Percentiles rank a stretch among this genome's conserved stretches.
Conservation (phyloP, 2,797 vertebrate species). For the Pseudotriccus pelzelni region DNA sequence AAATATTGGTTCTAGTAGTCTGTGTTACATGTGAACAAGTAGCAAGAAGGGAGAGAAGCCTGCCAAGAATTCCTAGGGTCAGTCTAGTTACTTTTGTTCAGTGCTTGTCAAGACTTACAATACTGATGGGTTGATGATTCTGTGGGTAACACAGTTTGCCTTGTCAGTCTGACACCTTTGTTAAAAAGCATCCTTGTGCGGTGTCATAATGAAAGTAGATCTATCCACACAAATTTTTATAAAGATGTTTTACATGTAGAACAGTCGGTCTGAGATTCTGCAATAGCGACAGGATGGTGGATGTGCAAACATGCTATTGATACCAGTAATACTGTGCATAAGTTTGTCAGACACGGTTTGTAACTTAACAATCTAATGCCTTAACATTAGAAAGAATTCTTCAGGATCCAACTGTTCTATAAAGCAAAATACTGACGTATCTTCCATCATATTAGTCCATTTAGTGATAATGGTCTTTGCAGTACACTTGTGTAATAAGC, state of each 20-base stretch:
- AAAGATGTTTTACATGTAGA: neutral
- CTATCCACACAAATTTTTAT: neutral
- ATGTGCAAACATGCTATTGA: neutral
- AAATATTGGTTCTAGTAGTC: neutral
- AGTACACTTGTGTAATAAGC: neutral
- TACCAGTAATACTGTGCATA: neutral
- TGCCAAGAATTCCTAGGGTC: neutral
- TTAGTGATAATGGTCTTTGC: neutral
- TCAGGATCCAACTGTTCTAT: neutral
- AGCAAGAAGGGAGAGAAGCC: neutral
- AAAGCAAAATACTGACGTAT: neutral
- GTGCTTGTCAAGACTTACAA: neutral
- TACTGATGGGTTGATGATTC: neutral
- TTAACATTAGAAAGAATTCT: neutral
- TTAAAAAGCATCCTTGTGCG: neutral
- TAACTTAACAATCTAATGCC: neutral
- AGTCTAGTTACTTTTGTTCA: neutral
- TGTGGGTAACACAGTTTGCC: neutral
- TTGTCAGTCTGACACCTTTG: neutral
- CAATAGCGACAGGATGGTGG: neutral
- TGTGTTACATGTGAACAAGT: neutral
- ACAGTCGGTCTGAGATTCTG: neutral
- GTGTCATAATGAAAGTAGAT: neutral
- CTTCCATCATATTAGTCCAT: neutral
- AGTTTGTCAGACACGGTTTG: neutral